Evolutionary conservation across 2,797 vertebrate species (phyloP).

Genomic region (Lateolabrax maculatus): DNA sequence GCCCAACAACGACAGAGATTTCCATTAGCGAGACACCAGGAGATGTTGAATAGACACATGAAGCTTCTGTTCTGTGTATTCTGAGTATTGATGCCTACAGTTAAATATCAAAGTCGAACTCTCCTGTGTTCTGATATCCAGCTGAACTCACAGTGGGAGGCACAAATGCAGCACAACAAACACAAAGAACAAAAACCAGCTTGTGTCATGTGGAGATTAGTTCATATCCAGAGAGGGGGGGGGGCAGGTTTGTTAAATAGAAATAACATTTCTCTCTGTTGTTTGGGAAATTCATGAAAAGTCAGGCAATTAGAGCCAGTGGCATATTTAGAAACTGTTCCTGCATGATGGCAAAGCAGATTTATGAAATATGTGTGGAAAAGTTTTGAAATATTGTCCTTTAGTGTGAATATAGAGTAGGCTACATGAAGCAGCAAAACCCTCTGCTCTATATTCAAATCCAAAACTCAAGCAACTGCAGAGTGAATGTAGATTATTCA

Average conservation of each 20-base stretch:
- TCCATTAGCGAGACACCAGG: neutral
- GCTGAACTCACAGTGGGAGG: constrained; percentile 30
- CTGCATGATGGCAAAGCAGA: neutral
- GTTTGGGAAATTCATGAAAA: too few species aligned
- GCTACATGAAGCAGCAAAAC: neutral
- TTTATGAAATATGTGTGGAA: constrained; percentile 2
- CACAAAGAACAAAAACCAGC: constrained; percentile 3
- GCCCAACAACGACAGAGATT: neutral
- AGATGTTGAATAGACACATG: neutral
- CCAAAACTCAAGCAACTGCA: neutral
- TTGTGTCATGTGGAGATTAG: constrained; percentile 10
- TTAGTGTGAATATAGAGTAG: neutral
- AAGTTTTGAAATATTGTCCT: neutral
- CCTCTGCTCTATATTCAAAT: neutral
- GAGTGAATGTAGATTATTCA: neutral
- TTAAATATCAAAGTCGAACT: constrained; percentile 32
- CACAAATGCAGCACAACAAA: constrained; percentile 6
- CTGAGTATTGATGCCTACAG: neutral
- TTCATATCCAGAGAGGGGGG: neutral
- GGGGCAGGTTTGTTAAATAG: neutral
- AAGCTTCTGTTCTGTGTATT: neutral
- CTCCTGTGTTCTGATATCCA: constrained; percentile 32
- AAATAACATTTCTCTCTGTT: neutral
- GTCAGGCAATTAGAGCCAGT: neutral
- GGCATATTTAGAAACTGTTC: neutral